Evolutionary conservation across 2,797 vertebrate genomes (phyloP), one percentile per base, ranked within the genome.

Genomic region (Ceyx erithaca): DNA sequence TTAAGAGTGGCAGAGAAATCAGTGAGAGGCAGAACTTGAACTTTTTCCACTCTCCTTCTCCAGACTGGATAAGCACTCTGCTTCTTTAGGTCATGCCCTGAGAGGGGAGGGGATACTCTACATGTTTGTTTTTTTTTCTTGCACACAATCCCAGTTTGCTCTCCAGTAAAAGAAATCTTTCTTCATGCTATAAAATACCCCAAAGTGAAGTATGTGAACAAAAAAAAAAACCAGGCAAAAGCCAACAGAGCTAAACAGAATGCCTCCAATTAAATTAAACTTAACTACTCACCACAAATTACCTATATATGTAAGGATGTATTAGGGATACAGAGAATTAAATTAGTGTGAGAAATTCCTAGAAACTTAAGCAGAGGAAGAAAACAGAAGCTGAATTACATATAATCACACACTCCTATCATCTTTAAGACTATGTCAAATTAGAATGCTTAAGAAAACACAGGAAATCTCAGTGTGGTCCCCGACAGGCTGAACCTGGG

Each of bases 341-440:
- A 87, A 94, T 92, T 87, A 93, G 33, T 62, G 63, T 46, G 67
- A 84, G 82, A 96, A 94, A 92, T 87, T 93, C 94, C 89, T 87
- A 85, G 94, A 95, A 95, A 94, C 67, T 70, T 85, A 85, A 93
- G 90, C 52, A 83, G 69, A 90, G 75, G 62, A 93, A 95, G 69
- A 89, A 94, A 95, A 77, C 64, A 92, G 90, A 93, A 94, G 78
- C 71, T 94, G 81, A 95, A 96, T 92, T 94, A 88, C 66, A 92
- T n/a, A 77, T 88, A 95, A 96, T 90, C 90, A 90, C 30, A 26
- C 81, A 62, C 90, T 88, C 80, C 88, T 90, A 86, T 49, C 67
- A 92, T 95, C 70, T 92, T 78, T 49, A 93, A 52, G 79, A 80
- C 43, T 78, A 75, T 35, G 79, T 75, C 71, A 92, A 94, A 90